These are phyloP conservation scores for Sciurus vulgaris DNA, from an alignment of 2,797 vertebrate genomes.

Conservation along the genomic window DNA sequence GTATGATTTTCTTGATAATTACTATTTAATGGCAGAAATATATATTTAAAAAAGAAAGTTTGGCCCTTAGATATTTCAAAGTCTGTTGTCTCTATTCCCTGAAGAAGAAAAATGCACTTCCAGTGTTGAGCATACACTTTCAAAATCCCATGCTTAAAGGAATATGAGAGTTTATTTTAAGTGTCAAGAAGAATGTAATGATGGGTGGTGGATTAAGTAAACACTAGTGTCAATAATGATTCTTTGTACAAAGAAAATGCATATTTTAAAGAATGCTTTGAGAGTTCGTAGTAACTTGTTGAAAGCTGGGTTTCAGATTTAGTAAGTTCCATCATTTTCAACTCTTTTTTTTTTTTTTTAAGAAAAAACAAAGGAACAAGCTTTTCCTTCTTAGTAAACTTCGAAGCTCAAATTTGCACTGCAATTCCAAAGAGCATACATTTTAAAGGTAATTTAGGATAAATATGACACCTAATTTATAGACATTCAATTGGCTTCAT, in stretches of 20 bases:
- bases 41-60: constrained; percentile 4
- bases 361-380: background rate
- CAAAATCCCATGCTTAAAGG: constrained; percentile 19
- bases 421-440: constrained; percentile 38
- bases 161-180: constrained; percentile 37
- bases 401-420: constrained; percentile 36
- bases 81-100: constrained; percentile 3
- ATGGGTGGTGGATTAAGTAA: constrained; percentile 49
- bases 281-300: constrained; percentile 35
- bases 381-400: background rate
- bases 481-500: background rate
- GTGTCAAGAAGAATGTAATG: constrained; percentile 49
- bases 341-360: background rate
- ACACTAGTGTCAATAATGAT: background rate
- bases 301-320: constrained; percentile 60
- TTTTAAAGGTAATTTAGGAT: constrained; percentile 42
- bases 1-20: background rate
- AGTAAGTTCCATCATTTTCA: constrained; percentile 46
- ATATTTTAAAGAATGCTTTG: constrained; percentile 55
- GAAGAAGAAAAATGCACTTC: constrained; percentile 40
- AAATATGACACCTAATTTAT: constrained; percentile 57
- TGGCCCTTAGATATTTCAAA: constrained; percentile 1
- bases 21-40: constrained; percentile 7
- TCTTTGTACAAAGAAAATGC: background rate
- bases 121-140: background rate